These are phyloP conservation scores for Pteronura brasiliensis DNA, from an alignment of 2,113 vertebrate species.

Conservation along the genomic window DNA sequence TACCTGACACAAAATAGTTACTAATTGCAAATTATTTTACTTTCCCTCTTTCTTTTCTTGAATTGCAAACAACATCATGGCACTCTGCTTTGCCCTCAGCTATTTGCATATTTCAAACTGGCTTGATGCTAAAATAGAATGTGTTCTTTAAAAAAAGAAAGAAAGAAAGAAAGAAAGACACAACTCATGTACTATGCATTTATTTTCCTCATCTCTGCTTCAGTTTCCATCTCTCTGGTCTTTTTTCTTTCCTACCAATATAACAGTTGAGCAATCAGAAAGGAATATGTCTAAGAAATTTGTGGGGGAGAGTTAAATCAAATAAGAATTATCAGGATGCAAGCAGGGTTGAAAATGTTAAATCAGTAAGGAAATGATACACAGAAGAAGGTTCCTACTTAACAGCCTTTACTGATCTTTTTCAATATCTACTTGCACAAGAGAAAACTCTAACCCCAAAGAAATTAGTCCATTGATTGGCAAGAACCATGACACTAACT, in stretches of 20 bases:
- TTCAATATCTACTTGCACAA: not conserved
- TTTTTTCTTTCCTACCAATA: not conserved
- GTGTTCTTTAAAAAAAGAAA: not conserved
- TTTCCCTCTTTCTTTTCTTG: not conserved
- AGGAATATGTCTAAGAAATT: not conserved
- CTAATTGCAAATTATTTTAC: not conserved
- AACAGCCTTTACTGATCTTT: not conserved
- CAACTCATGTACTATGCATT: not conserved
- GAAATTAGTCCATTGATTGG: not conserved
- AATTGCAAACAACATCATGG: not conserved
- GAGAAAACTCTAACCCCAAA: not conserved
- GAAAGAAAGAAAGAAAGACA: too few relatives aligned
- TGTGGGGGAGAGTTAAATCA: not conserved
- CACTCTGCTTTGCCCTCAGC: not conserved
- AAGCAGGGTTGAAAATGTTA: not conserved
- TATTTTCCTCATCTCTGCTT: not conserved
- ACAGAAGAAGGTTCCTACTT: rapidly evolving
- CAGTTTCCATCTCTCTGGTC: not conserved
- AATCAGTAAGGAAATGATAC: not conserved
- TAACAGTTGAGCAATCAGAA: not conserved
- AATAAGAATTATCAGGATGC: not conserved
- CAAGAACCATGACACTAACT: not conserved
- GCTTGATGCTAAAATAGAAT: not conserved
- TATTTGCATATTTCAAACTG: not conserved
- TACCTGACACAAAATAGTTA: not conserved